Percentiles rank a stretch among this genome's conserved stretches.
Evolutionary conservation across 2,113 vertebrate species (phyloP).

Genomic region (Salvelinus namaycush): DNA sequence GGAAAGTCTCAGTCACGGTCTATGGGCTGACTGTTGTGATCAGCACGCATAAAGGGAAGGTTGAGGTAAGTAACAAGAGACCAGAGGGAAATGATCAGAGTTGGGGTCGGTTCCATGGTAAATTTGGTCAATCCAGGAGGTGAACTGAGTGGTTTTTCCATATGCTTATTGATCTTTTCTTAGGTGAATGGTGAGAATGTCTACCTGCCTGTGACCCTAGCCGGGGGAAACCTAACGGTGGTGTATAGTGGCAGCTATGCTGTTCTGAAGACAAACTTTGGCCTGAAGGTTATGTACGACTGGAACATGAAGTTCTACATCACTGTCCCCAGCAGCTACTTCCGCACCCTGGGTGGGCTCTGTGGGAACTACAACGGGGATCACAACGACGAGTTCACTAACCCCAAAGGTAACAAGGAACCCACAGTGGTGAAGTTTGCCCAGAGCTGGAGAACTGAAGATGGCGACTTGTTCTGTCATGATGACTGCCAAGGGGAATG

Average conservation of each 20-base stretch:
- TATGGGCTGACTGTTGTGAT: slow-evolving; percentile 56
- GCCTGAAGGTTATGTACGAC: slow-evolving; percentile 62
- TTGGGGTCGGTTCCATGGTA: too few species aligned
- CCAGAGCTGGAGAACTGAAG: slow-evolving; percentile 43
- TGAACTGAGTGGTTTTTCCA: too few species aligned
- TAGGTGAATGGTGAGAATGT: too few species aligned
- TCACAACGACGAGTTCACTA: slow-evolving; percentile 26
- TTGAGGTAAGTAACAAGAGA: slow-evolving; percentile 43
- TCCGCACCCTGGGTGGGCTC: slow-evolving; percentile 20
- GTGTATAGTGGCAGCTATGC: slow-evolving; percentile 43
- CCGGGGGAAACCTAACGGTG: slow-evolving; percentile 51
- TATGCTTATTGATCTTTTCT: too few species aligned
- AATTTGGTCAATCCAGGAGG: too few species aligned
- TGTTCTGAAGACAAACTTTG: slow-evolving; percentile 61
- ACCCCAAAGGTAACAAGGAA: background rate
- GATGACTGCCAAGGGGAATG: slow-evolving; percentile 46
- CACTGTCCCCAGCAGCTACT: slow-evolving; percentile 51
- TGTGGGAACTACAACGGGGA: slow-evolving; percentile 15
- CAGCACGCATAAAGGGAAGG: slow-evolving; percentile 19
- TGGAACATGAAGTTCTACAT: slow-evolving; percentile 57
- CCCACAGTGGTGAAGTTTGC: slow-evolving; percentile 28
- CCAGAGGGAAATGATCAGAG: too few species aligned
- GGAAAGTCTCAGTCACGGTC: slow-evolving; percentile 47
- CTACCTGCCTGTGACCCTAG: slow-evolving; percentile 24
- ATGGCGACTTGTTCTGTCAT: slow-evolving; percentile 38